Conservation (phyloP, 1,140 invertebrate genomes). For the Drosophila miranda region DNA sequence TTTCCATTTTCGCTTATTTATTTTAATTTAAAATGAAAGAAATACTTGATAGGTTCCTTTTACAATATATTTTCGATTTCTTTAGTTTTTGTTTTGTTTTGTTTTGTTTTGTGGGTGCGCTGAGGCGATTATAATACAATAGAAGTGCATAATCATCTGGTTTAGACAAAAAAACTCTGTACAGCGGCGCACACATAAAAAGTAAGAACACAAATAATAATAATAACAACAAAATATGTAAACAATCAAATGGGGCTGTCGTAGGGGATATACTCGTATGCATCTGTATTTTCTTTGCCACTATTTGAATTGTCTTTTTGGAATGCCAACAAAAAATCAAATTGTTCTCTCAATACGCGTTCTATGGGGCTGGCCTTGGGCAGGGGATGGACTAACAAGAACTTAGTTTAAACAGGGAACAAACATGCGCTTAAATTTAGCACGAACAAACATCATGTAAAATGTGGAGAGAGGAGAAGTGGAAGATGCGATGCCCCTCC, state of each 20-base stretch:
- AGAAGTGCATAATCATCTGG: slow-evolving; percentile 48
- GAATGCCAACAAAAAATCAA: slow-evolving; percentile 73
- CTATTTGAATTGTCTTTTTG: slow-evolving; percentile 41
- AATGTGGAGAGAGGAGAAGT: slow-evolving; percentile 38
- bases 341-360: slow-evolving; percentile 43
- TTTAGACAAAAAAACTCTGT: slow-evolving; percentile 56
- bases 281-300: slow-evolving; percentile 38
- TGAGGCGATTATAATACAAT: slow-evolving; percentile 62
- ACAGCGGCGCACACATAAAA: slow-evolving; percentile 60
- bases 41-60: slow-evolving; percentile 56
- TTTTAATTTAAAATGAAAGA: slow-evolving; percentile 44
- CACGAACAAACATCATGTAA: slow-evolving; percentile 64
- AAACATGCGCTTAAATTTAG: slow-evolving; percentile 68
- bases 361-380: slow-evolving; percentile 24
- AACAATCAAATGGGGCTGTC: slow-evolving; percentile 57
- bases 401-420: slow-evolving; percentile 66
- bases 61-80: slow-evolving; percentile 62
- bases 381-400: slow-evolving; percentile 46
- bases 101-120: slow-evolving; percentile 42
- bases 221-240: slow-evolving; percentile 63
- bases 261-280: slow-evolving; percentile 12
- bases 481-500: slow-evolving; percentile 13
- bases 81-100: slow-evolving; percentile 43
- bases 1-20: slow-evolving; percentile 40
- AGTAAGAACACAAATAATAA: slow-evolving; percentile 65